Conservation (phyloP, 2,113 vertebrate species). For the Myiagra hebetior region DNA sequence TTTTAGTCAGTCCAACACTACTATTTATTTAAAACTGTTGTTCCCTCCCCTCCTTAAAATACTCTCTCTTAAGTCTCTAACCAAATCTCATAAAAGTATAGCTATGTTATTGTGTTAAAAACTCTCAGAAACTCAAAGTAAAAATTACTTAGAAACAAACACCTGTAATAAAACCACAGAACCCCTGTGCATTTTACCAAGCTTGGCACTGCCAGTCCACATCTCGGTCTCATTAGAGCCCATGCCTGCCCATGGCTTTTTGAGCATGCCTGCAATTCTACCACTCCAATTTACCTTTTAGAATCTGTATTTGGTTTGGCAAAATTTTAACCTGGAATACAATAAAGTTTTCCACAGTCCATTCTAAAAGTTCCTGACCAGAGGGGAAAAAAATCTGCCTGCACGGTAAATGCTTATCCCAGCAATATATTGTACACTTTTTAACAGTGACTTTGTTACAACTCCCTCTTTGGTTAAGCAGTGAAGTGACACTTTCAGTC, state of each 20-base stretch:
- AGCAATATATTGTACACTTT: background rate
- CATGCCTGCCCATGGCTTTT: background rate
- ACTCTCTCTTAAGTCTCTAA: background rate
- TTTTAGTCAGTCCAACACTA: background rate
- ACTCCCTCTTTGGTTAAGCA: background rate
- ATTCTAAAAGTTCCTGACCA: background rate
- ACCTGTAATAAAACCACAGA: background rate
- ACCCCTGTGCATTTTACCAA: background rate
- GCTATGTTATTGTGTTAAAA: background rate
- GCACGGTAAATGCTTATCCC: background rate
- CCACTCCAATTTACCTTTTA: background rate
- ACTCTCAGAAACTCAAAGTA: background rate
- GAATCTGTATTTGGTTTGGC: background rate
- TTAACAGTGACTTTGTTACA: background rate
- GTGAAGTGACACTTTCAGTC: background rate
- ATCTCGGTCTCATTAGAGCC: background rate
- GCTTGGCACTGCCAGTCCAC: background rate
- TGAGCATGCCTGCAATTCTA: background rate
- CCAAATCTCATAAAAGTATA: background rate
- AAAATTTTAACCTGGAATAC: background rate
- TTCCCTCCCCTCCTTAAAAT: background rate
- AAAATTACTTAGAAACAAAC: background rate
- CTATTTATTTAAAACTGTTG: background rate
- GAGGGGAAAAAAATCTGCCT: background rate
- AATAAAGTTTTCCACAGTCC: background rate